Evolutionary conservation across 2,113 vertebrate genomes (phyloP).

Genomic region (Hydrolagus affinis): DNA sequence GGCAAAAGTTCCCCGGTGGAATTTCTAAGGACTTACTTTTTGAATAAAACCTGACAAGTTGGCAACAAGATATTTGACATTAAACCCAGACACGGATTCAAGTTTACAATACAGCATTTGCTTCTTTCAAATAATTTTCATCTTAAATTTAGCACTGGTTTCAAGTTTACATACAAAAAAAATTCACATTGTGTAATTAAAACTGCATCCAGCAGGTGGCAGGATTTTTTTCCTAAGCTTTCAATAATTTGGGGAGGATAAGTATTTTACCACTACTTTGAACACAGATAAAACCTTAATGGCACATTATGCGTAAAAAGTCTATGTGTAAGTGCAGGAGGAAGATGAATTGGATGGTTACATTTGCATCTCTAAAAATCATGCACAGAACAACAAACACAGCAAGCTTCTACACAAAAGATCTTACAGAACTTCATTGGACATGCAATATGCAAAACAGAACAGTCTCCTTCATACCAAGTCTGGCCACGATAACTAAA

Average conservation of each 20-base stretch:
- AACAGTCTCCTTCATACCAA: background rate
- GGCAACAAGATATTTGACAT: background rate
- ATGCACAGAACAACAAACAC: conserved; percentile 4
- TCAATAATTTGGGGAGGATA: background rate
- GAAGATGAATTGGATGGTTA: conserved; percentile 4
- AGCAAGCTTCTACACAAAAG: background rate
- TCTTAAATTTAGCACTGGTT: background rate
- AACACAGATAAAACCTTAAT: background rate
- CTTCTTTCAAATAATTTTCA: background rate
- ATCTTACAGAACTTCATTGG: background rate
- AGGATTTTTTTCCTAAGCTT: conserved; percentile 7
- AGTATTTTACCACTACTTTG: background rate
- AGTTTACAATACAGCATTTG: background rate
- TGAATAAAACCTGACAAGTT: background rate
- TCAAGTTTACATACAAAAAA: background rate
- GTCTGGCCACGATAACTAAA: background rate
- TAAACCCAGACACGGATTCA: background rate
- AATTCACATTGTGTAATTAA: background rate
- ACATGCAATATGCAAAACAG: conserved; percentile 23
- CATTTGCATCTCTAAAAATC: background rate
- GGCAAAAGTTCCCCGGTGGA: background rate
- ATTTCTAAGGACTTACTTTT: background rate
- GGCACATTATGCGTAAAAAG: background rate
- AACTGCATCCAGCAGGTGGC: conserved; percentile 14
- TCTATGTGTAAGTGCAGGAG: conserved; percentile 15